A percentile compares a stretch with the other conserved stretches of the same genome.
phyloP scores from a whole-genome alignment of 2,888 invertebrate species.

The Therioaphis trifolii region DNA sequence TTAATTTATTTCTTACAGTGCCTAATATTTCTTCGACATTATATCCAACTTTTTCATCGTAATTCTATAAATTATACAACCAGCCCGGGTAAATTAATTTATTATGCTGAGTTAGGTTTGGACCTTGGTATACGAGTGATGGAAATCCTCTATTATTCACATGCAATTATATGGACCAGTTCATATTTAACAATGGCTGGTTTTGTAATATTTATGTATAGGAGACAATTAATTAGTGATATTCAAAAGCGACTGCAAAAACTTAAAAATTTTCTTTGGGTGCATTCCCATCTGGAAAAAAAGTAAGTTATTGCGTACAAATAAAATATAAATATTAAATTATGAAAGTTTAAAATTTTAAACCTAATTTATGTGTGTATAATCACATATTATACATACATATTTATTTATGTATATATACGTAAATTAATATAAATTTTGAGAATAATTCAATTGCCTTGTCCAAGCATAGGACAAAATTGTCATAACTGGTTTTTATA shows the following conservation, averaged over 20 bases:
- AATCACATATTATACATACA: background rate
- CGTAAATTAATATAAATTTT: no score
- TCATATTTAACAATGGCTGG: conserved; percentile 91
- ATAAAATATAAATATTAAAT: no score
- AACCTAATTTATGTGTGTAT: background rate
- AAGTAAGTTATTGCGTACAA: conserved; percentile 72
- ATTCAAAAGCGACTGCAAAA: conserved; percentile 83
- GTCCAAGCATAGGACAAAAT: background rate
- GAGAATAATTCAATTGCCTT: background rate
- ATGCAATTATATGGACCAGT: conserved; percentile 91
- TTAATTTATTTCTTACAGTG: conserved; percentile 72
- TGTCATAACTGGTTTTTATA: no score
- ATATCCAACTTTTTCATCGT: conserved; percentile 74
- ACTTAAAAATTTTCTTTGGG: conserved; percentile 85
- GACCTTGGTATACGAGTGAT: conserved; percentile 79
- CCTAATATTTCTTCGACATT: conserved; percentile 78
- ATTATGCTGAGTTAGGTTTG: conserved; percentile 84
- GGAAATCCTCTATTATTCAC: conserved; percentile 85
- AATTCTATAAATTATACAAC: conserved; percentile 59
- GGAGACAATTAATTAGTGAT: conserved; percentile 85
- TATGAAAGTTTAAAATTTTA: no score
- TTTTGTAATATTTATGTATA: conserved; percentile 89
- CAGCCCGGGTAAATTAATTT: conserved; percentile 70
- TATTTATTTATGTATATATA: background rate
- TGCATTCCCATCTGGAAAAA: conserved; percentile 83